Conservation (phyloP, 2,113 vertebrate genomes). For the Fregetta grallaria region DNA sequence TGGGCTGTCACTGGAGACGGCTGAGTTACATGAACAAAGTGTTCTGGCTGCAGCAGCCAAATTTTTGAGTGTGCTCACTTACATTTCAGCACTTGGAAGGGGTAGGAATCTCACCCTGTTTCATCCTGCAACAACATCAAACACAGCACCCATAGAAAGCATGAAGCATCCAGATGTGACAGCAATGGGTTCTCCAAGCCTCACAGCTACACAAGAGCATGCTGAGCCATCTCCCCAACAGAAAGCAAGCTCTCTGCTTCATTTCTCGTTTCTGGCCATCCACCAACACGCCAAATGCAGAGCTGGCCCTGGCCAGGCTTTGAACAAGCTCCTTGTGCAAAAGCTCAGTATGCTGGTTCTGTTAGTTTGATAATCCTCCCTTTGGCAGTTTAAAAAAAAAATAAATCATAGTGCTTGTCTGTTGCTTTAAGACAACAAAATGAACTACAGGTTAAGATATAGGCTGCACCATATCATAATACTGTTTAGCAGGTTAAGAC, state of each 20-base stretch:
- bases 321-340: neutral
- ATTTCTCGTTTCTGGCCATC: neutral
- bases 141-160: neutral
- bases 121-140: neutral
- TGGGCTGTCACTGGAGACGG: neutral
- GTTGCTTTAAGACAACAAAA: neutral
- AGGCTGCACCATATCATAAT: neutral
- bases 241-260: neutral
- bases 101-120: neutral
- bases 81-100: neutral
- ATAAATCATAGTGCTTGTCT: neutral
- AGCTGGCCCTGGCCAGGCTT: neutral
- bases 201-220: neutral
- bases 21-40: neutral
- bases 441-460: neutral
- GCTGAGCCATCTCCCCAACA: rapidly evolving
- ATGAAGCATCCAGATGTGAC: neutral
- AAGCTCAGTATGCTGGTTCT: neutral
- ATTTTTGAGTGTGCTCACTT: neutral
- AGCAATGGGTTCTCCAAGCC: neutral
- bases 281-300: neutral
- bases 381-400: neutral
- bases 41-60: neutral
- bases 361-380: neutral
- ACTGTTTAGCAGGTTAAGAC: neutral